phyloP scores from a whole-genome alignment of 2,888 invertebrate genomes.

The Lucinisca nassula region DNA sequence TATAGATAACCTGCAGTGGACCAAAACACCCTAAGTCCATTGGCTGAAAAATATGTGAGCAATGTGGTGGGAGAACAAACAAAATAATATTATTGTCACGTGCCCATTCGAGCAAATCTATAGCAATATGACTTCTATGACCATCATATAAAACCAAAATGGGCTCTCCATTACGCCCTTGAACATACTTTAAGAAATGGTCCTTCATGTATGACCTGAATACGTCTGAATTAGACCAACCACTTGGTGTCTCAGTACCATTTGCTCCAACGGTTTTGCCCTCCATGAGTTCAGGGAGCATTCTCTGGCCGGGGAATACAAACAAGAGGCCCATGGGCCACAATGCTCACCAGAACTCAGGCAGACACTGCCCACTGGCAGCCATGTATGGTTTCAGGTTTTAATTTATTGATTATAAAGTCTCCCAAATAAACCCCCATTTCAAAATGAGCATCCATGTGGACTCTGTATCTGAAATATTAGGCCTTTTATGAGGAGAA shows the following conservation, averaged over 20 bases:
- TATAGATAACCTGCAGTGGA: neutral
- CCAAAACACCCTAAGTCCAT: neutral
- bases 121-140: conserved; percentile 14
- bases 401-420: too few relatives aligned
- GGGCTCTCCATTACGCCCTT: neutral
- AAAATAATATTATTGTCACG: conserved; percentile 32
- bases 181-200: conserved; percentile 39
- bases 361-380: too few relatives aligned
- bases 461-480: too few relatives aligned
- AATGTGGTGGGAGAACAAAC: conserved; percentile 26
- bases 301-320: conserved; percentile 34
- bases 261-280: conserved; percentile 21
- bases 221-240: conserved; percentile 44
- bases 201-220: conserved; percentile 30
- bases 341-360: too few relatives aligned
- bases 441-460: too few relatives aligned
- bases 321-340: too few relatives aligned
- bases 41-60: conserved; percentile 31
- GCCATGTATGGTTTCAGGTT: too few relatives aligned
- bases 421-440: too few relatives aligned
- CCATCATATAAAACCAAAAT: conserved; percentile 37
- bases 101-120: conserved; percentile 42
- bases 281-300: conserved; percentile 22
- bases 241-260: conserved; percentile 14
- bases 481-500: too few relatives aligned